Evolutionary conservation across 1,140 invertebrate species (phyloP), one percentile per base, ranked within the genome.

Genomic region (Drosophila neocordata): DNA sequence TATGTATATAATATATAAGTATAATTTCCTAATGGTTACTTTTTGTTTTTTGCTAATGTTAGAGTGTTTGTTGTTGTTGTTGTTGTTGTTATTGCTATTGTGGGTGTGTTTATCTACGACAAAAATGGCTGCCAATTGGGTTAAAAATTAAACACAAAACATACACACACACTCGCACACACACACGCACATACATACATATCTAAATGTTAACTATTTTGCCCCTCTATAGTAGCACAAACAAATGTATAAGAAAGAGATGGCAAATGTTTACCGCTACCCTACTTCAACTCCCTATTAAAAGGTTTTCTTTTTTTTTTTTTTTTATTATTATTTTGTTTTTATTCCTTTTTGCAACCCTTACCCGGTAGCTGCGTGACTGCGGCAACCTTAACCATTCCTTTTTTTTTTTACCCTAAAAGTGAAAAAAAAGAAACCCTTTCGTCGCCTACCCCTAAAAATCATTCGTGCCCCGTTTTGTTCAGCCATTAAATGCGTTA

Each of bases 401-500:
- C 13, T 9, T 41, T 60, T 61, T 31, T 24, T 13, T 7, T 51
- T 60, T 60, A 31, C 12, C 22, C 48, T 22, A 35, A 27, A 56
- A 64, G 38, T 11, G 15, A 4, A 22, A 12, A 55, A 1, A 56
- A 11, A 24, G 4, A 22, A 8, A 55, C 9, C 3, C 15, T 7
- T 20, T 48, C n/a, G n/a, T 48, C 41, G 41, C 53, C 53, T 34
- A 34, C 53, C 27, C 53, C 31, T 56, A 56, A 56, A 31, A 20
- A 20, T 9, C 15, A 48, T 48, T 48, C 41, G 41, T 48, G 41
- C 15, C 15, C 72, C 72, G 68, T 61, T 75, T 60, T 2, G 72
- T 60, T 75, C 72, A 72, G 75, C 72, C 72, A 76, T 73, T 82
- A 66, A 82, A 83, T 83, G 79, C 79, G 79, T 83, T 83, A 79